Conservation (phyloP, 2,113 vertebrate genomes). For the Calcarius ornatus region DNA sequence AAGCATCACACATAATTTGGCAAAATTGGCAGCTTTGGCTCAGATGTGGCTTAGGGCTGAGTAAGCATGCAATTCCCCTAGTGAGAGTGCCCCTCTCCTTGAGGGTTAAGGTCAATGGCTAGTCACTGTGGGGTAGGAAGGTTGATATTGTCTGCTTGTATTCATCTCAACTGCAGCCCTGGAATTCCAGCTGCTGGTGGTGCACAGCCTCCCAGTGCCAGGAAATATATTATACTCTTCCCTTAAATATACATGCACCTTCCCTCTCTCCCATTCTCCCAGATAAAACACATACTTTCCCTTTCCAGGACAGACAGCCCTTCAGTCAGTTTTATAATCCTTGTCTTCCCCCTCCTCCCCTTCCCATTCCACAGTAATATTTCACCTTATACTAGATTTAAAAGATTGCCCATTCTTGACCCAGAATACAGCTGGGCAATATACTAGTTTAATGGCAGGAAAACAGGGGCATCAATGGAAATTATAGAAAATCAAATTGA, state of each 20-base stretch:
- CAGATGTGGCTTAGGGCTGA: conserved; percentile 34
- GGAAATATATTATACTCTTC: background rate
- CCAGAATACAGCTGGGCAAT: conserved; percentile 60
- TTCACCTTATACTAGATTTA: conserved; percentile 66
- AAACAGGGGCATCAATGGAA: conserved; percentile 66
- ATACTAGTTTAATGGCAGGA: conserved; percentile 62
- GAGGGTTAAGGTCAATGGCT: conserved; percentile 64
- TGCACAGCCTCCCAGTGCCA: background rate
- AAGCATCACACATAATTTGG: conserved; percentile 65
- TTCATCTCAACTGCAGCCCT: background rate
- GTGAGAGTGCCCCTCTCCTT: conserved; percentile 51
- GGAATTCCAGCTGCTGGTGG: conserved; percentile 4
- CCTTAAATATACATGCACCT: conserved; percentile 36
- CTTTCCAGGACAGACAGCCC: background rate
- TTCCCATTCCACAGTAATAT: conserved; percentile 44
- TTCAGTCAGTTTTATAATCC: conserved; percentile 44
- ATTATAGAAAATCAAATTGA: conserved; percentile 70
- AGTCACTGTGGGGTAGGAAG: conserved; percentile 20
- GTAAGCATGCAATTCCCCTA: conserved; percentile 53
- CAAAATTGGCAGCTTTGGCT: conserved; percentile 60
- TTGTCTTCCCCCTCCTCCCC: conserved; percentile 13
- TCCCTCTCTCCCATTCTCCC: background rate
- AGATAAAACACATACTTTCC: background rate
- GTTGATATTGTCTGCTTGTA: conserved; percentile 28
- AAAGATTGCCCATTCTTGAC: conserved; percentile 65